Base-by-base conservation (phyloP, 2,888 invertebrate species). In the Pyrgus malvae region DNA sequence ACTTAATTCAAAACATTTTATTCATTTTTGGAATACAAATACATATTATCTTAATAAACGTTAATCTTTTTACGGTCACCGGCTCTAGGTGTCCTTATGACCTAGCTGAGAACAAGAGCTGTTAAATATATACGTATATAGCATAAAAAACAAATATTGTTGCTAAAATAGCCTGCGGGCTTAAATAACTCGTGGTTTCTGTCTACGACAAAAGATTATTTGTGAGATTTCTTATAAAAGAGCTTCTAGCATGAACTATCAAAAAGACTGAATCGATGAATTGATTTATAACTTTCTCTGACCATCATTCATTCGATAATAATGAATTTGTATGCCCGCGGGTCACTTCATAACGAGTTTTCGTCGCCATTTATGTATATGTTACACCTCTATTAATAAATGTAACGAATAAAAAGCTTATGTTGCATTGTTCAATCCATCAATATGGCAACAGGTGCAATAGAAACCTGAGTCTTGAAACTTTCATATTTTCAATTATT, bases 221-320 rank as follows among this genome's bases (percentile, higher is more conserved):
- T n/a, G n/a, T n/a, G n/a, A n/a, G n/a, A n/a, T n/a, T n/a, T n/a
- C 14, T 7, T 14, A 33, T 2, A 33, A 9, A 27, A 42, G 25
- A 12, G 9, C 29, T 7, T 0, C 29, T n/a, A 29, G 29, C 49
- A 55, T 56, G 41, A 56, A n/a, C 53, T 31, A 38, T 49, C 37
- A 41, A 50, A 53, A 56, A 11, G 45, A 50, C 41, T 53, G 23
- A 48, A 38, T 23, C 38, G 31, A 38, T 17, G 11, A 48, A 23
- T 35, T 48, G 38, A 53, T 57, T 53, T 11, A 44, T 33, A 51
- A 58, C 55, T 62, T 60, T 60, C 60, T 55, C 55, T 48, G 25
- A 7, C 37, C 42, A 57, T 54, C 44, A 42, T 44, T 45, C 50
- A 38, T 21, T 3, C n/a, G 21, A 44, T 6, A 31, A 21, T 49